Conservation (phyloP, 2,797 vertebrate genomes). For the Enteromius viviparus region DNA sequence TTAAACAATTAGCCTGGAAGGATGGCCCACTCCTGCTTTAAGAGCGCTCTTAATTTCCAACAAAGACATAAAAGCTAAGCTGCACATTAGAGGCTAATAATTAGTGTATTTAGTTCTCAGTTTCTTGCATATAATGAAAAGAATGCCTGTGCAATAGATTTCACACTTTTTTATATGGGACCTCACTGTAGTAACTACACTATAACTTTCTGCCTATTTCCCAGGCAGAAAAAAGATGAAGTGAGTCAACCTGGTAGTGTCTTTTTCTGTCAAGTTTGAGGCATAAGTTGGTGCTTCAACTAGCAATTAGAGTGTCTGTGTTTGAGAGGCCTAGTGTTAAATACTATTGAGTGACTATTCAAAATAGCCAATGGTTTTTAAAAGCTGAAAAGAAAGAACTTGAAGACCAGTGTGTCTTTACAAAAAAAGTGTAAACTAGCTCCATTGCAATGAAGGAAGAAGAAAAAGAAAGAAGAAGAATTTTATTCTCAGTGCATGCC, state of each 20-base stretch:
- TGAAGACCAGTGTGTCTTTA: not conserved
- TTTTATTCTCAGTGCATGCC: too few relatives aligned
- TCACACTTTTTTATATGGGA: not conserved
- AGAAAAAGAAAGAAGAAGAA: not conserved
- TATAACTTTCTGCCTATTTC: not conserved
- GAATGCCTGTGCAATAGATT: not conserved
- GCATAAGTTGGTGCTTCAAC: not conserved
- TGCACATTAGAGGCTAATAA: constrained; percentile 35
- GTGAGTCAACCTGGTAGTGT: not conserved
- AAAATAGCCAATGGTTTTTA: not conserved
- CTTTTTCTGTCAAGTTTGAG: constrained; percentile 1
- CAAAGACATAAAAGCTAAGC: constrained; percentile 49
- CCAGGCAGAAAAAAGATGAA: not conserved
- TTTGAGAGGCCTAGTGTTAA: not conserved
- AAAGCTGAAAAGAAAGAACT: not conserved
- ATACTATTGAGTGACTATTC: not conserved
- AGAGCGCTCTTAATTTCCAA: constrained; percentile 37
- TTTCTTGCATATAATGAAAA: constrained; percentile 21
- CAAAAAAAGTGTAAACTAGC: not conserved
- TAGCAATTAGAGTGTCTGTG: constrained; percentile 6
- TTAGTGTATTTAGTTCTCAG: constrained; percentile 22
- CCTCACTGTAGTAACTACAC: not conserved
- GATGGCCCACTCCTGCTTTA: constrained; percentile 45
- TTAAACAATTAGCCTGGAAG: constrained; percentile 47
- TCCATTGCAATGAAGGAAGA: not conserved